phyloP scores from a whole-genome alignment of 2,797 vertebrate genomes.

The Sebastes melanostomus region DNA sequence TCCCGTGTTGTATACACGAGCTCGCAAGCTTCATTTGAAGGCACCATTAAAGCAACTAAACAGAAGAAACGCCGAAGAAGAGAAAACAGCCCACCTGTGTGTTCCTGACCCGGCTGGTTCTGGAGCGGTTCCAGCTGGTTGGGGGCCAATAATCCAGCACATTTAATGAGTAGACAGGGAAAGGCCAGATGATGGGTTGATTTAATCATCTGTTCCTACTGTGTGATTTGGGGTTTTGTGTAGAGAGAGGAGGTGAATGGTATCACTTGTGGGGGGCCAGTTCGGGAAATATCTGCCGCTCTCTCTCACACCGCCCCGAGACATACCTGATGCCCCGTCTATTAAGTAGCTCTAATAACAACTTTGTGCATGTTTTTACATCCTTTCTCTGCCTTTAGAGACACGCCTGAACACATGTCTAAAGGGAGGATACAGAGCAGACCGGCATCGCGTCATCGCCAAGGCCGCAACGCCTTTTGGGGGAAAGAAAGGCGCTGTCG shows the following conservation, averaged over 20 bases:
- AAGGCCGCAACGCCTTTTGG: too few species aligned
- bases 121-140: constrained; percentile 55
- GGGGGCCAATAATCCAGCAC: constrained; percentile 39
- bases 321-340: constrained; percentile 20
- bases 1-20: too few species aligned
- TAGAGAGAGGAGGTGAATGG: constrained; percentile 18
- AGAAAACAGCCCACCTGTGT: constrained; percentile 43
- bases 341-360: constrained; percentile 16
- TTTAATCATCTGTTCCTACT: constrained; percentile 56
- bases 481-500: too few species aligned
- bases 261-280: constrained; percentile 23
- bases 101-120: constrained; percentile 32
- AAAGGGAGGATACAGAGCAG: not conserved
- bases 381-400: constrained; percentile 5
- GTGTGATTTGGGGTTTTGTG: constrained; percentile 34
- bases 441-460: not conserved
- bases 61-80: not conserved
- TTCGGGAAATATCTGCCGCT: constrained; percentile 14
- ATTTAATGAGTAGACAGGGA: constrained; percentile 50
- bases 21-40: too few species aligned
- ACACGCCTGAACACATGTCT: constrained; percentile 7
- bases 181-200: constrained; percentile 42
- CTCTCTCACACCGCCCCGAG: constrained; percentile 4
- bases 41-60: not conserved
- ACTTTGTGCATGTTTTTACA: not conserved